A percentile compares a stretch with the other conserved stretches of the same genome.
phyloP scores from a whole-genome alignment of 2,797 vertebrate species.

The Chloroceryle inda region DNA sequence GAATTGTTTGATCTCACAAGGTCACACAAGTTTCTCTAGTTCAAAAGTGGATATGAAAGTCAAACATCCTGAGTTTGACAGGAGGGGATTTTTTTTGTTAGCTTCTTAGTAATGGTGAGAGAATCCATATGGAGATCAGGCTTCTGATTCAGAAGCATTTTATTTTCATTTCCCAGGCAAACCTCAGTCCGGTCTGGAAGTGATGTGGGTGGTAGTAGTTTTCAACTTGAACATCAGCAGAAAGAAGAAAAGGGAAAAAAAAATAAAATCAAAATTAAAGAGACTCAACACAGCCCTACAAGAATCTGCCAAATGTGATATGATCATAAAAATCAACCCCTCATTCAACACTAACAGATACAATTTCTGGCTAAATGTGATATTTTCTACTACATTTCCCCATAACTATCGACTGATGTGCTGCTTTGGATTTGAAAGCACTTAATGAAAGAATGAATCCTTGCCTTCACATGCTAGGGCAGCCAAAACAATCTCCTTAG shows the following conservation, averaged over 20 bases:
- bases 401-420: not conserved
- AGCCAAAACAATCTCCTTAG: constrained; percentile 83
- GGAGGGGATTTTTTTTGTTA: not conserved
- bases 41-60: not conserved
- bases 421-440: constrained; percentile 78
- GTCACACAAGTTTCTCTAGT: not conserved
- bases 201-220: not conserved
- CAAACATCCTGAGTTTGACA: not conserved
- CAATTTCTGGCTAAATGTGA: not conserved
- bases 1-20: not conserved
- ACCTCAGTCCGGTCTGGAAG: not conserved
- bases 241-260: not conserved
- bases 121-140: constrained; percentile 23
- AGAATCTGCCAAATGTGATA: rapidly evolving
- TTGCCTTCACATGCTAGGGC: constrained; percentile 81
- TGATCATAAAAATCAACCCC: not conserved
- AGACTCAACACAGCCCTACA: not conserved
- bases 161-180: constrained; percentile 13
- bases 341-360: not conserved
- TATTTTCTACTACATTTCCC: not conserved
- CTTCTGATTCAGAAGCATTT: constrained; percentile 8
- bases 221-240: not conserved
- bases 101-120: not conserved
- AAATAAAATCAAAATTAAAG: not conserved
- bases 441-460: constrained; percentile 87